Evolutionary conservation across 1,140 invertebrate genomes (phyloP).

Genomic region (Ooceraea biroi): DNA sequence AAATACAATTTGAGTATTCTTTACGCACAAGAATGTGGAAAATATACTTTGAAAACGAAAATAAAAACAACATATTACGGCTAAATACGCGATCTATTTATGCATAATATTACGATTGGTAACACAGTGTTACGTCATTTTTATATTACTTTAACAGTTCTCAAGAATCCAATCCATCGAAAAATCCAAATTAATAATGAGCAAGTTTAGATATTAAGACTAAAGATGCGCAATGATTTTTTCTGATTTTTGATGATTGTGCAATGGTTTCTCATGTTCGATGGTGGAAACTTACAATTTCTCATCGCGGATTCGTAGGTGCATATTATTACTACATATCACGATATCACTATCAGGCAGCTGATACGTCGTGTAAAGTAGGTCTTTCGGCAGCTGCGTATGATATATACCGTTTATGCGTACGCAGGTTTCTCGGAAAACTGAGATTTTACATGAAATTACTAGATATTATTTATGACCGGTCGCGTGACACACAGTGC

Average conservation of each 20-base stretch:
- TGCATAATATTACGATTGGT: not conserved
- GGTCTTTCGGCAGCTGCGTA: not conserved
- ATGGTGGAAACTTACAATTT: constrained; percentile 16
- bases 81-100: not conserved
- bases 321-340: constrained; percentile 20
- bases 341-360: constrained; percentile 22
- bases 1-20: not conserved
- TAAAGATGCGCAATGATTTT: not conserved
- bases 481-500: not conserved
- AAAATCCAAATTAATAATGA: not conserved
- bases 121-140: not conserved
- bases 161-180: not conserved
- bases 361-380: constrained; percentile 31
- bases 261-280: not conserved
- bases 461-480: constrained; percentile 25
- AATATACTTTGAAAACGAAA: not conserved
- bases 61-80: not conserved
- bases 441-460: constrained; percentile 7
- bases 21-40: not conserved
- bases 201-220: not conserved
- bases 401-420: not conserved
- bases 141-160: not conserved
- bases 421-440: constrained; percentile 1
- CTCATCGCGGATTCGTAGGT: not conserved
- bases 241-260: too few species aligned